Conservation (phyloP, 2,113 vertebrate genomes). For the Terrapene triunguis region DNA sequence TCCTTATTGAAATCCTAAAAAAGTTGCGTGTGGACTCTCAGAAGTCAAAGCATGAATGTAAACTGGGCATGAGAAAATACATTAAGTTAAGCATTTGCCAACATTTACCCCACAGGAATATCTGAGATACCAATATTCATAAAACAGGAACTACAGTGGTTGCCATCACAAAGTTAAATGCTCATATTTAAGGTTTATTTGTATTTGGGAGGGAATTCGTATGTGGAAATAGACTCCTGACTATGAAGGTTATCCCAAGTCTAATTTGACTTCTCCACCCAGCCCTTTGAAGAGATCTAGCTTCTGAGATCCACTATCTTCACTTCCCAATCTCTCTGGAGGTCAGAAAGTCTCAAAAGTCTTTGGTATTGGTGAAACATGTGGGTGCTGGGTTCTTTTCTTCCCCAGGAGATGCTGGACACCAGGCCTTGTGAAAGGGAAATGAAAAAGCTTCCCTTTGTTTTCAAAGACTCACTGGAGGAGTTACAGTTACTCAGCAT, state of each 20-base stretch:
- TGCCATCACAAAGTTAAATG: not conserved
- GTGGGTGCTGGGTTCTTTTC: not conserved
- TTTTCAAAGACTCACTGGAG: not conserved
- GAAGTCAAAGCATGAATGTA: not conserved
- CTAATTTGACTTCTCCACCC: accelerated
- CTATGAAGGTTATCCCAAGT: not conserved
- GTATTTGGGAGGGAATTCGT: not conserved
- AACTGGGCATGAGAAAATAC: not conserved
- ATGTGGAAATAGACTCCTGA: not conserved
- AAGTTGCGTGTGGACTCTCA: not conserved
- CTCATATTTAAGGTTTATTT: not conserved
- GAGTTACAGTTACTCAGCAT: not conserved
- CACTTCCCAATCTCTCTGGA: not conserved
- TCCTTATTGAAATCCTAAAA: not conserved
- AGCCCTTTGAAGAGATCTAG: not conserved
- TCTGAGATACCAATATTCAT: not conserved
- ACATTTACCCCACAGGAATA: not conserved
- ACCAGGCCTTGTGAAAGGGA: not conserved
- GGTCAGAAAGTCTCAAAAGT: not conserved
- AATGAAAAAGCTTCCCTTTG: not conserved
- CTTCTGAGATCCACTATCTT: not conserved
- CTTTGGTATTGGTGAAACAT: not conserved
- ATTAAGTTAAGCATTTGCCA: not conserved
- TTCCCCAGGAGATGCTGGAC: not conserved
- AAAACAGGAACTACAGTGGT: not conserved